These are phyloP conservation scores for Chrysolina americana DNA, from an alignment of 2,888 invertebrate genomes.

Conservation along the genomic window DNA sequence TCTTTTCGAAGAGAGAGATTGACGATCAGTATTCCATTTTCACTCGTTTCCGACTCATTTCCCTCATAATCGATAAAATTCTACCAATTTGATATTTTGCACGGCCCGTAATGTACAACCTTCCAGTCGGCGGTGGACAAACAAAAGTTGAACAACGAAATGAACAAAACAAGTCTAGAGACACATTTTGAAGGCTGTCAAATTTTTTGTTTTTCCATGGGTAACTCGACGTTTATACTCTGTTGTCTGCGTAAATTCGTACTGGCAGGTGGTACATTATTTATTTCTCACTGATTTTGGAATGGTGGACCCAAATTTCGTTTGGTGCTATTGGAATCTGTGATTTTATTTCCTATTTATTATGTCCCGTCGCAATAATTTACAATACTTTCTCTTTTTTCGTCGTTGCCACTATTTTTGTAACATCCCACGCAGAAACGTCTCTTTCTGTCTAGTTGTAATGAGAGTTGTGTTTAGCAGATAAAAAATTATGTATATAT, in stretches of 20 bases:
- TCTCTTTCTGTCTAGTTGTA: conserved; percentile 8
- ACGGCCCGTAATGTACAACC: background rate
- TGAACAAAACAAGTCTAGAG: too few relatives aligned
- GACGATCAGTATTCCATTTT: conserved; percentile 14
- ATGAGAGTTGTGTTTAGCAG: conserved; percentile 37
- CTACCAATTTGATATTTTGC: conserved; percentile 7
- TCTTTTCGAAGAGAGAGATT: background rate
- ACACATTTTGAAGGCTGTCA: too few relatives aligned
- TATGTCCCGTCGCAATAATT: conserved; percentile 12
- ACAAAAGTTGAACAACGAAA: too few relatives aligned
- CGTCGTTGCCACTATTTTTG: conserved; percentile 60
- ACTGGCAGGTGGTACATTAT: too few relatives aligned
- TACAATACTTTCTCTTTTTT: conserved; percentile 41
- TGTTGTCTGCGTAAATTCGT: too few relatives aligned
- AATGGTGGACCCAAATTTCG: conserved; percentile 66
- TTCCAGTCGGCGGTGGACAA: too few relatives aligned
- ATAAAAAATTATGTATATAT: background rate
- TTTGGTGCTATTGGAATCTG: conserved; percentile 70
- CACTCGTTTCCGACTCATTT: background rate
- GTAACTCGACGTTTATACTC: too few relatives aligned
- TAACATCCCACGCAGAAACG: conserved; percentile 44
- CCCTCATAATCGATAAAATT: conserved; percentile 1
- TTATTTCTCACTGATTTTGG: conserved; percentile 11
- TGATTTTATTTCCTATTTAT: conserved; percentile 62
- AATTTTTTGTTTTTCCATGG: too few relatives aligned